Evolutionary conservation across 2,888 invertebrate species (phyloP), one percentile per base, ranked within the genome.

Genomic region (Rhagium mordax): DNA sequence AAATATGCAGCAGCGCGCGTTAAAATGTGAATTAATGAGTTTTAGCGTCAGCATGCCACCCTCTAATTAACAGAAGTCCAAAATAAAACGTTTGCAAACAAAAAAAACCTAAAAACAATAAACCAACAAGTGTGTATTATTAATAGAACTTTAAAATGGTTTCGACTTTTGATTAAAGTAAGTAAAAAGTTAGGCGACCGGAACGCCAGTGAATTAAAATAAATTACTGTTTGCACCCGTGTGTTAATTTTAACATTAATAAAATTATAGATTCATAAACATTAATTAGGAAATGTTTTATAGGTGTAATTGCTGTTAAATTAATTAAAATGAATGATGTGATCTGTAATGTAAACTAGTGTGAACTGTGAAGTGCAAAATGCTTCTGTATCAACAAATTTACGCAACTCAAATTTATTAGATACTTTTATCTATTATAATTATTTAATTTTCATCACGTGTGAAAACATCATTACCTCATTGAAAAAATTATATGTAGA

Each of bases 11-110:
- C 59, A 29, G 1, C 16, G 18, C 33, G 20, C 18, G 20, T 59
- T 59, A 59, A 59, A 33, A 59, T 20, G 18, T 59, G n/a, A 59
- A 59, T 59, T 59, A 59, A 59, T 59, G 59, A 13, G 20, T 29
- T 59, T 33, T 59, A 59, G 59, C 33, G 13, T 18, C 29, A 41
- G 13, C 59, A 59, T 20, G 33, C 59, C 16, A 33, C 10, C 7
- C 59, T 18, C 59, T 59, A 59, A 59, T 59, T 59, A 59, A 59
- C 29, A 20, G 16, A 33, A 16, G 59, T 10, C 29, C 13, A 33
- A 59, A 33, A 59, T 41, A 20, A 20, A 59, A 16, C 15, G 18
- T 20, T 41, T 59, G 8, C 29, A n/a, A 1, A 16, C 4, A 29
- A 2, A 57, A 57, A 57, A 57, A 15, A 8, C 6, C 6, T 5